phyloP scores from a whole-genome alignment of 2,113 vertebrate genomes.

The Chaenocephalus aceratus region DNA sequence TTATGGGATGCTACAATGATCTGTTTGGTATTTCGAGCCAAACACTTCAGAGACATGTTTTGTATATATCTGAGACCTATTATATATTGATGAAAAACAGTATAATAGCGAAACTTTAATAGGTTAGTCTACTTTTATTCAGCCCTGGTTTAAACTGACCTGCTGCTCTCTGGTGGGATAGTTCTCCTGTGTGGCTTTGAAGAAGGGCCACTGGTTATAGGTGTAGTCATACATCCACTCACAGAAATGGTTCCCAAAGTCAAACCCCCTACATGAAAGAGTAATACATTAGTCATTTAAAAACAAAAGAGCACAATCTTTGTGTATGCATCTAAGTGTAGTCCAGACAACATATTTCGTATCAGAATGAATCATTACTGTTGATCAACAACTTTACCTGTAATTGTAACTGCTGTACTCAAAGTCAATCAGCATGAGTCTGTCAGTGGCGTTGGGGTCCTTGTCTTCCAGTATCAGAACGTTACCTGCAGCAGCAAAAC shows the following conservation, averaged over 20 bases:
- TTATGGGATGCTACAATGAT: too few species aligned
- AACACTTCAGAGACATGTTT: too few species aligned
- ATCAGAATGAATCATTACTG: not conserved
- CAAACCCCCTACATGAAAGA: slow-evolving; percentile 87
- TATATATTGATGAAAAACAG: too few species aligned
- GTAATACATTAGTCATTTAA: not conserved
- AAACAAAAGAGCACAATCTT: not conserved
- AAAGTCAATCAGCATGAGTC: slow-evolving; percentile 95
- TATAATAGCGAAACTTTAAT: too few species aligned
- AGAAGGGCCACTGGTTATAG: slow-evolving; percentile 88
- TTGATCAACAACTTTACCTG: slow-evolving; percentile 78
- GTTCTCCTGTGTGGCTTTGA: slow-evolving; percentile 83
- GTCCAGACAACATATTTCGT: not conserved
- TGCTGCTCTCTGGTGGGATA: slow-evolving; percentile 90
- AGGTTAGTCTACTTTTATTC: not conserved
- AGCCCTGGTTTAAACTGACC: slow-evolving; percentile 73
- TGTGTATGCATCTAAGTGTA: not conserved
- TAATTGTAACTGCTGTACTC: slow-evolving; percentile 99
- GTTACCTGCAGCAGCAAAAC: slow-evolving; percentile 84
- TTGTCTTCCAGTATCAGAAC: slow-evolving; percentile 86
- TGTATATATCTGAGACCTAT: too few species aligned
- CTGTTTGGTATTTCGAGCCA: too few species aligned
- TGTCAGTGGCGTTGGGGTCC: slow-evolving; percentile 70
- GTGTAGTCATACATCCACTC: slow-evolving; percentile 96
- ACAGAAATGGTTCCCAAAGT: slow-evolving; percentile 95